Conservation (phyloP, 2,113 vertebrate genomes). For the Vidua macroura region DNA sequence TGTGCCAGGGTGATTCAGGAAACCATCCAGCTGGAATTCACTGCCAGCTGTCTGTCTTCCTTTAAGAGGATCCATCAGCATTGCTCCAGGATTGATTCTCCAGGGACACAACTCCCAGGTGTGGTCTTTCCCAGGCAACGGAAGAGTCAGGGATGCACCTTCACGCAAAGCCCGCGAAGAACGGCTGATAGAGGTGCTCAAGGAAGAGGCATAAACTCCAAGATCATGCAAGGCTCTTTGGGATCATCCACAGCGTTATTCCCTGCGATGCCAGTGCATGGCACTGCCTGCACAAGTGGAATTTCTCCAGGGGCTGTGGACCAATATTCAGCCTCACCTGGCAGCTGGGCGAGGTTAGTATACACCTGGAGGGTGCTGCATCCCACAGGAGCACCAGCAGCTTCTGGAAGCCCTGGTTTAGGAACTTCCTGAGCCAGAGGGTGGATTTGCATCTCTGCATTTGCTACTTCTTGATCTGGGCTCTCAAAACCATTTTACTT, state of each 20-base stretch:
- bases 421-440: slow-evolving; percentile 39
- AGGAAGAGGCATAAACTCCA: neutral
- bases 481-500: neutral
- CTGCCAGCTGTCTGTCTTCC: neutral
- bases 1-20: neutral
- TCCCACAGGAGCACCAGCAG: neutral
- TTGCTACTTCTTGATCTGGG: slow-evolving; percentile 39
- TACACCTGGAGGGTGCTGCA: neutral
- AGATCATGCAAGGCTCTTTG: neutral
- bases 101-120: neutral
- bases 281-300: neutral
- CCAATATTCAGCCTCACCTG: neutral
- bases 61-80: neutral
- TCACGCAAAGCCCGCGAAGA: neutral
- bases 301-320: neutral
- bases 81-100: neutral
- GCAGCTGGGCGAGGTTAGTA: neutral
- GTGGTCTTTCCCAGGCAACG: neutral
- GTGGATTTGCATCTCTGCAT: slow-evolving; percentile 45
- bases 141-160: neutral
- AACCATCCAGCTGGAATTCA: neutral
- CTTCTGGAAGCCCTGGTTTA: slow-evolving; percentile 48
- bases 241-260: neutral
- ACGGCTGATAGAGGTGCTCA: neutral
- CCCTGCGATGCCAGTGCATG: neutral